These are phyloP conservation scores for Procambarus virginalis DNA, from an alignment of 1,140 invertebrate genomes.

Conservation along the genomic window DNA sequence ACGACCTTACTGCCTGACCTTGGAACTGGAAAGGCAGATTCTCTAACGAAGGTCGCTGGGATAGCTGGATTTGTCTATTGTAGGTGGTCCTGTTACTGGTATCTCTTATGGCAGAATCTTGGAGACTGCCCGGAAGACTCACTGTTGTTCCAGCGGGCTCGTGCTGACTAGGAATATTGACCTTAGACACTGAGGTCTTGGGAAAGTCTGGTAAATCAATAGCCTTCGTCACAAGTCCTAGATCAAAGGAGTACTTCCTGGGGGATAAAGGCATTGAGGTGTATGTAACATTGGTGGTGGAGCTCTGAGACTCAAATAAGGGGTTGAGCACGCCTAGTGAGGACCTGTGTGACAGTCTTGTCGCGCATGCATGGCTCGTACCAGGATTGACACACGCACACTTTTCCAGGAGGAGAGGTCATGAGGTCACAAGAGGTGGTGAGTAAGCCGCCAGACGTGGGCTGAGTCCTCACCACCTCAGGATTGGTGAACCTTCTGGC, in stretches of 20 bases:
- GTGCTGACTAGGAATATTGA: neutral
- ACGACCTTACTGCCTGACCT: neutral
- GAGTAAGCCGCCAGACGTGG: constrained; percentile 19
- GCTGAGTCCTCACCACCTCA: constrained; percentile 55
- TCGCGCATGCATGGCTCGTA: constrained; percentile 40
- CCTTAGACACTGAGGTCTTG: no score
- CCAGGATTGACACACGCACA: constrained; percentile 56
- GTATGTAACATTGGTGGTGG: constrained; percentile 23
- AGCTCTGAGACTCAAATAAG: constrained; percentile 24
- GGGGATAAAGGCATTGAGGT: constrained; percentile 45
- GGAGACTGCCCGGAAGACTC: constrained; percentile 24
- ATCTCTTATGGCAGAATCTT: neutral
- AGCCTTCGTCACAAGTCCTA: neutral
- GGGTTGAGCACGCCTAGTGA: constrained; percentile 48
- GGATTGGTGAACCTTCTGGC: constrained; percentile 41
- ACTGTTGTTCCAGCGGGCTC: neutral
- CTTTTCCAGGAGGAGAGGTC: constrained; percentile 32
- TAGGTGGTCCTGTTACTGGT: neutral
- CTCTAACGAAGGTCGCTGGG: neutral
- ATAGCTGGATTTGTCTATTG: neutral
- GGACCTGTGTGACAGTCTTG: constrained; percentile 27
- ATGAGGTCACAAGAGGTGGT: constrained; percentile 47
- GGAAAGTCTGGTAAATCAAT: constrained; percentile 11
- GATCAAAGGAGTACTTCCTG: constrained; percentile 42
- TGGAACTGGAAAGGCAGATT: constrained; percentile 4